Evolutionary conservation across 2,113 vertebrate genomes (phyloP).

Genomic region (Silurus meridionalis): DNA sequence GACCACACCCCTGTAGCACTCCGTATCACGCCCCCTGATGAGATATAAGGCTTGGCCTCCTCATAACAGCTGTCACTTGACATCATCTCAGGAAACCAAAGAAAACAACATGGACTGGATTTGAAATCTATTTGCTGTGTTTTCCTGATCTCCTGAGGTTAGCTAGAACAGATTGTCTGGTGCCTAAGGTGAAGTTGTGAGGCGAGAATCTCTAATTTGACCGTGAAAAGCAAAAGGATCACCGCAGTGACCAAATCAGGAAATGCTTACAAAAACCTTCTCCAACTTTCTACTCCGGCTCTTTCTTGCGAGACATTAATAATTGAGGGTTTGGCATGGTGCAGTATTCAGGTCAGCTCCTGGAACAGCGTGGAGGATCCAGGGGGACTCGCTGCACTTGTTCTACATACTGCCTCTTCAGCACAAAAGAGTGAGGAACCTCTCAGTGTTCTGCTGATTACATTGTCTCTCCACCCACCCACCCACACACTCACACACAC

Average conservation of each 20-base stretch:
- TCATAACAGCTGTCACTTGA: neutral
- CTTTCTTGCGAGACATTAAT: constrained; percentile 36
- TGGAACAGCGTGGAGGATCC: constrained; percentile 31
- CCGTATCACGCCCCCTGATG: neutral
- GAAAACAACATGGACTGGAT: neutral
- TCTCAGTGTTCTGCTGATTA: neutral
- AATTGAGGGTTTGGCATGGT: constrained; percentile 38
- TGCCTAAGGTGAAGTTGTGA: constrained; percentile 14
- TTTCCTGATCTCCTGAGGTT: neutral
- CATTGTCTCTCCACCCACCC: neutral
- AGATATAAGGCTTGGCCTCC: neutral
- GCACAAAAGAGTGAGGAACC: neutral
- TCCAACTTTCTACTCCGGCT: neutral
- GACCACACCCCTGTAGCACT: neutral
- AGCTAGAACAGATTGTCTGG: neutral
- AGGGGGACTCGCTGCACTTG: constrained; percentile 28
- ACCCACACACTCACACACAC: too few relatives aligned
- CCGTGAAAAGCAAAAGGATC: constrained; percentile 5
- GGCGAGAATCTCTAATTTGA: neutral
- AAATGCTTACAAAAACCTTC: constrained; percentile 42
- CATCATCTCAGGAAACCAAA: neutral
- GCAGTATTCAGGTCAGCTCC: constrained; percentile 48
- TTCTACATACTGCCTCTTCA: constrained; percentile 18
- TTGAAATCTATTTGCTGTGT: neutral
- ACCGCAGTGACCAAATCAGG: constrained; percentile 23